Base-by-base conservation (phyloP, 1,140 invertebrate genomes). In the Megalopta genalis region DNA sequence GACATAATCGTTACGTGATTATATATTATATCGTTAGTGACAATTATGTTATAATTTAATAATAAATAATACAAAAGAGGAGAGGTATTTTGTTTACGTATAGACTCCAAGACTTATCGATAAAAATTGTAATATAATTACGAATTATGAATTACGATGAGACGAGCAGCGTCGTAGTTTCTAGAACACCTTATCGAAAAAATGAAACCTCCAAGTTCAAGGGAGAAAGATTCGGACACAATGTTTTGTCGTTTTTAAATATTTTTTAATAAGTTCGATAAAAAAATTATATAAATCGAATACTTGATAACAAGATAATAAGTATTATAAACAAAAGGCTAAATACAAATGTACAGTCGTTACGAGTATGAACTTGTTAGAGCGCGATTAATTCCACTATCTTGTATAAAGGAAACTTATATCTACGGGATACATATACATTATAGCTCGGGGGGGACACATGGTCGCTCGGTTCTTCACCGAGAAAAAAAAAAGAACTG, bases 241-340 rank as follows among this genome's bases (percentile, higher is more conserved):
- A 12, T 54, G 21, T 10, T 80, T 59, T 49, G 21, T 88, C 90
- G 89, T 91, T 93, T 93, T 92, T 88, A 91, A 92, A 91, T 89
- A 92, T 93, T 93, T 93, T 93, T 93, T 93, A 92, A 93, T 93
- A 91, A 93, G 92, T 92, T 93, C 89, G 90, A 92, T 93, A 93
- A 93, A 93, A 78, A 93, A 93, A 93, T 93, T 91, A 93, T 93
- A 93, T 91, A 93, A 93, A 93, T 93, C 83, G 92, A 88, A 88
- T 91, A 93, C 92, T 93, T 93, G 93, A 92, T 92, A 93, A 93
- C 92, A 93, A 92, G 90, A 89, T 93, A 92, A 93, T 92, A 93
- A 91, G 90, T 93, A 91, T 92, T 92, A 93, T 93, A 92, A 93
- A 93, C 92, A 93, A 92, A 90, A 87, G 88, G 91, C 92, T 93